Conservation (phyloP, 2,888 invertebrate genomes). For the Aspidiotus destructor region DNA sequence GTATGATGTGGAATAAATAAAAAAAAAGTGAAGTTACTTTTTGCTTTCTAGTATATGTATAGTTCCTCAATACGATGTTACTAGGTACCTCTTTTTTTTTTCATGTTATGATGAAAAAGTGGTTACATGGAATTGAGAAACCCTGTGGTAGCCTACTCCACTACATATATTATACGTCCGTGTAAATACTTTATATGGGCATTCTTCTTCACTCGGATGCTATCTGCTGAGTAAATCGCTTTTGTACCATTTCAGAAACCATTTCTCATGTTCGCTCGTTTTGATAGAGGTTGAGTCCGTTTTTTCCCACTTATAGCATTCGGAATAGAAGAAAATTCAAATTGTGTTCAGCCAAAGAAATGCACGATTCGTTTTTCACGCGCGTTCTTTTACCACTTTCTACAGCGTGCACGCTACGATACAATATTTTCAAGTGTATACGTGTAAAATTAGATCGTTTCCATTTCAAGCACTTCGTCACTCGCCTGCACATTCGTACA, state of each 20-base stretch:
- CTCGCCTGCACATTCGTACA: neutral
- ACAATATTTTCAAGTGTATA: neutral
- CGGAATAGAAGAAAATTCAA: slow-evolving; percentile 1
- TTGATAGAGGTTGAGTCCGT: neutral
- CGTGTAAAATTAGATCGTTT: slow-evolving; percentile 1
- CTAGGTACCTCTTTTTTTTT: too few species aligned
- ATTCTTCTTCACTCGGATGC: too few species aligned
- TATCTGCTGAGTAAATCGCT: neutral
- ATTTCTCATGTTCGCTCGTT: slow-evolving; percentile 1
- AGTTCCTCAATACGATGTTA: too few species aligned
- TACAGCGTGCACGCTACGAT: neutral
- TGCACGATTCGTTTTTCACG: slow-evolving; percentile 1
- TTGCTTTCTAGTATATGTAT: too few species aligned
- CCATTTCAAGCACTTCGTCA: neutral
- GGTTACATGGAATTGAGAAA: too few species aligned
- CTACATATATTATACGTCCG: too few species aligned
- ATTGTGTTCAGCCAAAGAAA: neutral
- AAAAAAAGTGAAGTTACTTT: too few species aligned
- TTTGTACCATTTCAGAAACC: neutral
- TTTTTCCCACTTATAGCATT: neutral
- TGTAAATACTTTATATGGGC: too few species aligned
- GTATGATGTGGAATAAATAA: too few species aligned
- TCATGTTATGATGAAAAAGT: too few species aligned
- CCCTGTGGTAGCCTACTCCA: too few species aligned
- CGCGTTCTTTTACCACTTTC: neutral